Evolutionary conservation across 2,797 vertebrate species (phyloP).

Genomic region (Mallotus villosus): DNA sequence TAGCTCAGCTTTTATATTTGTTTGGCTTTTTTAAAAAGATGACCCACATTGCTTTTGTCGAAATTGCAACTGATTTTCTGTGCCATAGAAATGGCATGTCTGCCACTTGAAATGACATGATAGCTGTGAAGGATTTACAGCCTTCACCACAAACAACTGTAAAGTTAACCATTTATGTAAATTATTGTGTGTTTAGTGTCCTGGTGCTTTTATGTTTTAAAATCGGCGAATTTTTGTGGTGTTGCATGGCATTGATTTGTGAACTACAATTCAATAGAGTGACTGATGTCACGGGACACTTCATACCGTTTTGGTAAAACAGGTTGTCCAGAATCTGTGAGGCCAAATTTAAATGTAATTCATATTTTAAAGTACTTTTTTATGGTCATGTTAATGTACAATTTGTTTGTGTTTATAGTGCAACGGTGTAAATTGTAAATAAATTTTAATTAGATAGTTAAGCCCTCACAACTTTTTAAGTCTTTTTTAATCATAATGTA

Average conservation of each 20-base stretch:
- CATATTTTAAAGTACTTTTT: not conserved
- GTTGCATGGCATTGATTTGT: not conserved
- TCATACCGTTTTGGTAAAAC: no score
- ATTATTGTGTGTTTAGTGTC: not conserved
- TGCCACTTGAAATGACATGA: no score
- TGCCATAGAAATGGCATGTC: no score
- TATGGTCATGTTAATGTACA: not conserved
- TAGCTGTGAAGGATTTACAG: no score
- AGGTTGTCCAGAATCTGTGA: not conserved
- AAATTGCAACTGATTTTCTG: no score
- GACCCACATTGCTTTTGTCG: no score
- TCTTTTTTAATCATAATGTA: not conserved
- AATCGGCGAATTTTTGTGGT: not conserved
- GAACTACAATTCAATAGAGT: no score
- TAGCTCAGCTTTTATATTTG: no score
- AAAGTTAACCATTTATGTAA: not conserved
- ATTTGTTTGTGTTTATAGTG: not conserved
- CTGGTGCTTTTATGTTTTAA: not conserved
- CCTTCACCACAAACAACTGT: no score
- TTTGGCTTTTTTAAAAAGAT: no score
- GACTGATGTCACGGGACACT: not conserved
- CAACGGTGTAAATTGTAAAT: constrained; percentile 11
- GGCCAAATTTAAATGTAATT: not conserved
- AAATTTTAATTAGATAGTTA: constrained; percentile 1
- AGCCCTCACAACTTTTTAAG: no score